A percentile compares a stretch with the other conserved stretches of the same genome.
phyloP scores from a whole-genome alignment of 2,888 invertebrate genomes.

The Acheta domesticus region DNA sequence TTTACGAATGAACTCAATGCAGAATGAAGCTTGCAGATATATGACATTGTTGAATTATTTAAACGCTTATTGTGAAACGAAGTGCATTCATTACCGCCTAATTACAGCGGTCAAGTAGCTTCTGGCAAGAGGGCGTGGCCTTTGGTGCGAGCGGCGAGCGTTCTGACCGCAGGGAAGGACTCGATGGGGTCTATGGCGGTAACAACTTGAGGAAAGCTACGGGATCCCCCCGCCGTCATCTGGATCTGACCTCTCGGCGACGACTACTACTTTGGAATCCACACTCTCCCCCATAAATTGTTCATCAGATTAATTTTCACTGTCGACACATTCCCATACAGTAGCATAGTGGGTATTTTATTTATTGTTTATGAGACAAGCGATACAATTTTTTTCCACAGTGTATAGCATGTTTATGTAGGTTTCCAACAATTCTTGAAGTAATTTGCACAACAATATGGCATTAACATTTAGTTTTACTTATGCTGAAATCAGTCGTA shows the following conservation, averaged over 20 bases:
- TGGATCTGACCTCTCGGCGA: neutral
- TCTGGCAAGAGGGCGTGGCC: too few species aligned
- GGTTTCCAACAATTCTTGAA: conserved; percentile 18
- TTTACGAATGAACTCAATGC: too few species aligned
- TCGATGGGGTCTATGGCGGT: too few species aligned
- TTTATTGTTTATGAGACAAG: conserved; percentile 9
- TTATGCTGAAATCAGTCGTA: conserved; percentile 18
- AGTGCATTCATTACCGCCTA: too few species aligned
- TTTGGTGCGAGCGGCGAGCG: too few species aligned
- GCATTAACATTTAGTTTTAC: neutral
- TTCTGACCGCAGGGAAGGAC: too few species aligned
- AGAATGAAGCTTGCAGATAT: too few species aligned
- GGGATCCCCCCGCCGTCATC: neutral
- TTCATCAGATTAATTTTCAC: neutral
- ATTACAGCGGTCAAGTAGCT: too few species aligned
- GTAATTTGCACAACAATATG: neutral
- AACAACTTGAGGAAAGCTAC: too few species aligned
- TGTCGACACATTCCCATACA: neutral
- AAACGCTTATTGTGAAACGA: too few species aligned
- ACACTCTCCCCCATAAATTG: neutral
- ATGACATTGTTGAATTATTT: too few species aligned
- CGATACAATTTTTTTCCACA: conserved; percentile 4
- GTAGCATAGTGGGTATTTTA: conserved; percentile 9
- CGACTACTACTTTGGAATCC: neutral
- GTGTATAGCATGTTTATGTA: conserved; percentile 18